phyloP scores from a whole-genome alignment of 2,113 vertebrate species.

The Halichoeres trimaculatus region DNA sequence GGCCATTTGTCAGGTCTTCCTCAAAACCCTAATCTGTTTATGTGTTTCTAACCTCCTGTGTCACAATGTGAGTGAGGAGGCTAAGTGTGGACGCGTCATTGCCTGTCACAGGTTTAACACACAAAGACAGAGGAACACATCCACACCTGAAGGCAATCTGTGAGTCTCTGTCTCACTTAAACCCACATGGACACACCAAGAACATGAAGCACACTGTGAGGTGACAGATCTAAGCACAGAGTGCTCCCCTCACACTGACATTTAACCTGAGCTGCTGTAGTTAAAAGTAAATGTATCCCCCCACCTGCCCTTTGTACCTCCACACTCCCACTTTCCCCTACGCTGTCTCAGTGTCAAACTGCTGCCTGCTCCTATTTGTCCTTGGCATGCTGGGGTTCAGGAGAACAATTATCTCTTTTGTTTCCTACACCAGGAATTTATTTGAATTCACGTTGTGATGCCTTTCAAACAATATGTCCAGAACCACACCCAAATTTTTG shows the following conservation, averaged over 20 bases:
- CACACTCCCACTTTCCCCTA: slow-evolving; percentile 24
- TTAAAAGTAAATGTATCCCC: slow-evolving; percentile 44
- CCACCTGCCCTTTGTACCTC: slow-evolving; percentile 15
- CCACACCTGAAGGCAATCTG: slow-evolving; percentile 43
- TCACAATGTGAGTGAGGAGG: not conserved
- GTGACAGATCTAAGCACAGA: slow-evolving; percentile 42
- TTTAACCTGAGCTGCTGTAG: slow-evolving; percentile 40
- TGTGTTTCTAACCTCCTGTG: not conserved
- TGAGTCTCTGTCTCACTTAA: slow-evolving; percentile 53
- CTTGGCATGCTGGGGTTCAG: not conserved
- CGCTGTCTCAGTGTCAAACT: slow-evolving; percentile 10
- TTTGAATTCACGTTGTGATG: slow-evolving; percentile 4
- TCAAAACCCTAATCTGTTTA: not conserved
- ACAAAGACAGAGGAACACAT: slow-evolving; percentile 32
- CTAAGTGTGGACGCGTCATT: slow-evolving; percentile 6
- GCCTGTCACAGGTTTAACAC: slow-evolving; percentile 29
- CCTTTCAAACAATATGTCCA: slow-evolving; percentile 2
- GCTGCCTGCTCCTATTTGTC: slow-evolving; percentile 7
- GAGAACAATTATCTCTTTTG: not conserved
- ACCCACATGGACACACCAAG: slow-evolving; percentile 20
- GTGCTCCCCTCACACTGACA: slow-evolving; percentile 27
- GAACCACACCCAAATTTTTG: not conserved
- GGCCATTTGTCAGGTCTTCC: not conserved
- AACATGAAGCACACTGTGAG: slow-evolving; percentile 40
- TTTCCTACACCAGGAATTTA: not conserved